A percentile compares a stretch with the other conserved stretches of the same genome.
Conservation (phyloP, 2,113 vertebrate genomes). For the Silurus asotus region DNA sequence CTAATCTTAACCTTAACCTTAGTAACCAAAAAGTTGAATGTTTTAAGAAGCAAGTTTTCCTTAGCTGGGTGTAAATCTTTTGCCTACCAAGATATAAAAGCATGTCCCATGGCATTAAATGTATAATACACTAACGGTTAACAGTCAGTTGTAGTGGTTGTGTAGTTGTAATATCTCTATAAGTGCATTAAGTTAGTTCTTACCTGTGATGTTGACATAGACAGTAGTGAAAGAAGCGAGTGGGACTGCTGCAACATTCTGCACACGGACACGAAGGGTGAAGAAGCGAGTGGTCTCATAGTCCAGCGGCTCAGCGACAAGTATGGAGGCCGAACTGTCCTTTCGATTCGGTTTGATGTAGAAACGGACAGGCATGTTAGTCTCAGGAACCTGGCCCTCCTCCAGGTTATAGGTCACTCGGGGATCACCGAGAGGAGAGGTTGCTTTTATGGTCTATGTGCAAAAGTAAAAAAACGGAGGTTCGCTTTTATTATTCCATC, state of each 20-base stretch:
- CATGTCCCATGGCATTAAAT: background rate
- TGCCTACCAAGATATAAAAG: background rate
- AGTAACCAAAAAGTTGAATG: background rate
- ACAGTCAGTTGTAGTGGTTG: background rate
- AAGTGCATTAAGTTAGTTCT: constrained; percentile 1
- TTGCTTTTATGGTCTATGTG: constrained; percentile 82
- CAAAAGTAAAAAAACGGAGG: background rate
- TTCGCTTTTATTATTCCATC: background rate
- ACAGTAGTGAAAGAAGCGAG: constrained; percentile 85
- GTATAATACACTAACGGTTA: background rate
- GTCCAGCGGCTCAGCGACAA: constrained; percentile 86
- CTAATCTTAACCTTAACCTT: background rate
- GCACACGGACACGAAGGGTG: constrained; percentile 79
- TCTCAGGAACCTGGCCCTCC: constrained; percentile 86
- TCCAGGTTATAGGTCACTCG: constrained; percentile 87
- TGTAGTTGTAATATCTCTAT: background rate
- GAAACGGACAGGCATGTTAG: constrained; percentile 87
- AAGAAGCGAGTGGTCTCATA: constrained; percentile 82
- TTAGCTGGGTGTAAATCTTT: too few species aligned
- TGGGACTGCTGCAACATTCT: constrained; percentile 82
- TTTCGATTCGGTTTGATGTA: constrained; percentile 86
- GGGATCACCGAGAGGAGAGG: constrained; percentile 81
- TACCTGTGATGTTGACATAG: constrained; percentile 84
- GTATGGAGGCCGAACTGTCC: constrained; percentile 82
- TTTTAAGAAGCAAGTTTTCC: background rate